Conservation (phyloP, 2,888 invertebrate species). For the Gryllus longicercus region DNA sequence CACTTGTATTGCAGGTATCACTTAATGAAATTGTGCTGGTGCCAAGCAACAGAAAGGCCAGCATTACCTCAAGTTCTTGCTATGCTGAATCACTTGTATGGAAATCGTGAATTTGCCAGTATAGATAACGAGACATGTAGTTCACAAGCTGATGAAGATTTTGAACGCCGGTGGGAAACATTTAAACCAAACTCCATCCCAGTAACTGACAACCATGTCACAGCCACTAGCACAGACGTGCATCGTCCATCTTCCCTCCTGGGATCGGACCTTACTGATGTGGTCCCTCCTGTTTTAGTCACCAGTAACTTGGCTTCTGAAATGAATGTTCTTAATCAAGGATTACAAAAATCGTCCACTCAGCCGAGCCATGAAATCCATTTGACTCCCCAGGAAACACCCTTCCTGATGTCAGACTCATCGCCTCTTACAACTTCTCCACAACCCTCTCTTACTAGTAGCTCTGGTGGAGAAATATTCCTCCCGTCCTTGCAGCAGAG, state of each 20-base stretch:
- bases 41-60: slow-evolving; percentile 49
- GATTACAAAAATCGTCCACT: neutral
- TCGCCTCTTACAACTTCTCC: slow-evolving; percentile 40
- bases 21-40: slow-evolving; percentile 72
- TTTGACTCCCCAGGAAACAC: neutral
- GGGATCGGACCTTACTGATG: neutral
- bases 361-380: neutral
- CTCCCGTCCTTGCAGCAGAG: slow-evolving; percentile 33
- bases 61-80: slow-evolving; percentile 52
- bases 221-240: neutral
- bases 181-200: slow-evolving; percentile 62
- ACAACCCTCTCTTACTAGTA: slow-evolving; percentile 40
- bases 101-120: slow-evolving; percentile 39
- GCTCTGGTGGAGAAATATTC: slow-evolving; percentile 40
- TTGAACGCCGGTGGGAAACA: slow-evolving; percentile 70
- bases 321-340: neutral
- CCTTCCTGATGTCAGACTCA: neutral
- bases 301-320: neutral
- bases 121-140: slow-evolving; percentile 37
- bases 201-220: slow-evolving; percentile 52
- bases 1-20: slow-evolving; percentile 55
- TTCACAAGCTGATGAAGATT: slow-evolving; percentile 53
- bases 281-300: neutral
- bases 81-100: slow-evolving; percentile 50
- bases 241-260: neutral